These are phyloP conservation scores for Elgaria multicarinata DNA, from an alignment of 2,113 vertebrate species.

Conservation along the genomic window DNA sequence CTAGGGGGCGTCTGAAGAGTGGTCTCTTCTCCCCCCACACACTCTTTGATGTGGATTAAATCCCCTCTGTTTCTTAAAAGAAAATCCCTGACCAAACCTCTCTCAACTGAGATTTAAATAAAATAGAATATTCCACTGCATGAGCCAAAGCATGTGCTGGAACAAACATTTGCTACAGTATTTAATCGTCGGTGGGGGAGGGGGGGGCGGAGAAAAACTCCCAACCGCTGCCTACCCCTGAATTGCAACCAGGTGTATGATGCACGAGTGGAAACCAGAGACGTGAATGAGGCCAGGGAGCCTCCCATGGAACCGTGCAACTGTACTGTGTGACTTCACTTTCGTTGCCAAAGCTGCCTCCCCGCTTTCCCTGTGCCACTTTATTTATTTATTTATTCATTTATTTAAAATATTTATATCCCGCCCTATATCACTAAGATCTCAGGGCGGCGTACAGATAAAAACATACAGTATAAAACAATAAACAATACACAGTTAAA, in stretches of 20 bases:
- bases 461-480: too few species aligned
- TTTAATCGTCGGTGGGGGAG: neutral
- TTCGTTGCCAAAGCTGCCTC: neutral
- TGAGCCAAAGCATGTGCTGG: neutral
- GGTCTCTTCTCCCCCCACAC: neutral
- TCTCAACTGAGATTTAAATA: too few species aligned
- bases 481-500: too few species aligned
- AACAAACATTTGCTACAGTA: neutral
- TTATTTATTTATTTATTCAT: too few species aligned
- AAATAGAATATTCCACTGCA: neutral
- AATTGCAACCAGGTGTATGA: slow-evolving; percentile 5
- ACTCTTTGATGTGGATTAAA: neutral
- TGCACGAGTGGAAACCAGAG: too few species aligned
- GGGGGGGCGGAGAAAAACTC: neutral
- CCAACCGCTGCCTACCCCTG: neutral
- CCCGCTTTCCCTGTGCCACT: too few species aligned
- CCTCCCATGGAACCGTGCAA: neutral
- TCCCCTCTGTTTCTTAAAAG: neutral
- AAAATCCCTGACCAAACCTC: neutral
- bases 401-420: too few species aligned
- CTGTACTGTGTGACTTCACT: too few species aligned
- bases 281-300: neutral
- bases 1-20: neutral
- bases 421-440: too few species aligned
- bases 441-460: too few species aligned